phyloP scores from a whole-genome alignment of 2,888 invertebrate species.

The Tipula helvola region DNA sequence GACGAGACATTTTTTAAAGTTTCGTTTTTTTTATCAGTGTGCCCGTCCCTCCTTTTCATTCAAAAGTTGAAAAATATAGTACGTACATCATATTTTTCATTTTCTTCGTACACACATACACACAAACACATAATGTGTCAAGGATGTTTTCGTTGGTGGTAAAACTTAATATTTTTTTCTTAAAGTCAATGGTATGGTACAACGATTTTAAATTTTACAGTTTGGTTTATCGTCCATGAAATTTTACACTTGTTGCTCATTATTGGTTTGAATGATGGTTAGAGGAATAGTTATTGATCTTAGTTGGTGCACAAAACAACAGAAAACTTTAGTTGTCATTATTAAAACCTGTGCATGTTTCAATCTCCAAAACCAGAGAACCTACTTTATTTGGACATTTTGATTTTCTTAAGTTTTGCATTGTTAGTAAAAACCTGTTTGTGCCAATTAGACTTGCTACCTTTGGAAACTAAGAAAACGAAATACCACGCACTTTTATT shows the following conservation, averaged over 20 bases:
- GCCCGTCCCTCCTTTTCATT: neutral
- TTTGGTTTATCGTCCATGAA: neutral
- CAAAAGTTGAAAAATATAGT: neutral
- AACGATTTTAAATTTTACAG: neutral
- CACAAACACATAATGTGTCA: neutral
- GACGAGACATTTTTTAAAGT: neutral
- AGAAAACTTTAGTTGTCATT: too few relatives aligned
- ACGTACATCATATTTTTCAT: neutral
- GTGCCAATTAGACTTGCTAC: too few relatives aligned
- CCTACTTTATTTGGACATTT: too few relatives aligned
- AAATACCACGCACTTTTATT: too few relatives aligned
- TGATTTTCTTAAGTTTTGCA: too few relatives aligned
- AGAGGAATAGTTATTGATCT: neutral
- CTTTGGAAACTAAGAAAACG: too few relatives aligned
- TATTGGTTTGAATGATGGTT: neutral
- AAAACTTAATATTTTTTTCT: neutral
- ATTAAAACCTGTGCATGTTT: too few relatives aligned
- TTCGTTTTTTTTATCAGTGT: neutral
- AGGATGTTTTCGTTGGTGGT: neutral
- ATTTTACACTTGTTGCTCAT: neutral
- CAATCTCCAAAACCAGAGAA: too few relatives aligned
- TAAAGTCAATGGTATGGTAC: neutral
- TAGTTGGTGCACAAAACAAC: too few relatives aligned
- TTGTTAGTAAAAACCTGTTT: too few relatives aligned
- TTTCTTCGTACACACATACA: neutral